Base-by-base conservation (phyloP, 37 sponge, comb jelly and placozoan species). In the Tethya wilhelma region DNA sequence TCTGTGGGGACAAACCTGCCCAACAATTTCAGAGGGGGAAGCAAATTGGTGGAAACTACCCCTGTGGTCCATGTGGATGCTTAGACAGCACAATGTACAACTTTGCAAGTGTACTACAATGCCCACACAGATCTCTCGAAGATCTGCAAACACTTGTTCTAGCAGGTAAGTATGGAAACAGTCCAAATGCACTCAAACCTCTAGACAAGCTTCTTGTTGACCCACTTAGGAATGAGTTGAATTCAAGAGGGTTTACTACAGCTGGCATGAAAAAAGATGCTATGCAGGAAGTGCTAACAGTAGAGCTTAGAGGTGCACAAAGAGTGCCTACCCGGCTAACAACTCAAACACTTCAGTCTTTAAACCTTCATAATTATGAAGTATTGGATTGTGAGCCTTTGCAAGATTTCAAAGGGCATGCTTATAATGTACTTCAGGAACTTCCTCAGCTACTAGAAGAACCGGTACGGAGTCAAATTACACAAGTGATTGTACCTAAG, bases 1-100 rank as follows among this genome's bases (percentile, higher is more conserved):
- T 80, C 69, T 44, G 32, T 66, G 12, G 80, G 19, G 69, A 80
- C 71, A 30, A 80, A n/a, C 67, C 67, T n/a, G 80, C 80, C 28
- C 34, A 39, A 17, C 59, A 67, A 38, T 80, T 80, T 80, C 71
- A 80, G 53, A 38, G 69, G 40, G 81, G 81, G n/a, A 70, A 62
- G 2, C 81, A 80, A 46, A 25, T 11, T 37, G 81, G 81, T 6
- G 81, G n/a, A 66, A 49, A 49, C 14, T 49, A 19, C 53, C 9
- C 9, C 9, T 49, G 53, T 14, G 9, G 53, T 49, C 14, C 14
- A 19, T 49, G 53, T 49, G 14, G 53, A 19, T 9, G 9, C 14
- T 19, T 19, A 49, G 14, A 14, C 14, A 49, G 53, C 53, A 49
- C 14, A 14, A 49, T 49, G 53, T 9, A 14, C 9, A 14, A 49